Evolutionary conservation across 2,113 vertebrate species (phyloP).

Genomic region (Muscicapa adusta): DNA sequence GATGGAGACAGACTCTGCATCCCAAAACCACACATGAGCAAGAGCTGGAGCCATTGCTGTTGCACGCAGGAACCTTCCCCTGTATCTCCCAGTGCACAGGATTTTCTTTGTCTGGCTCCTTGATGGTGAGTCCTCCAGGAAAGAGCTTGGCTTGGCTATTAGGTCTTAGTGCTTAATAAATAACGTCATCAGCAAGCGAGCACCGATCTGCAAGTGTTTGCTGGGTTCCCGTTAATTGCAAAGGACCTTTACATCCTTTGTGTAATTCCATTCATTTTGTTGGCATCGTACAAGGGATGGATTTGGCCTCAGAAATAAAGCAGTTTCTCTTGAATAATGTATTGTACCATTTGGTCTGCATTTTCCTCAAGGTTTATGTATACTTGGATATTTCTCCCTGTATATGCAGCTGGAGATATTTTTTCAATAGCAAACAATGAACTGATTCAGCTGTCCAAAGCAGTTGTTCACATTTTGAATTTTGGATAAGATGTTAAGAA

Average conservation of each 20-base stretch:
- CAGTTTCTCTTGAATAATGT: conserved; percentile 59
- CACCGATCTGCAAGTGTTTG: background rate
- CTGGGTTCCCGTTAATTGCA: background rate
- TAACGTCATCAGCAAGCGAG: background rate
- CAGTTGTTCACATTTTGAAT: background rate
- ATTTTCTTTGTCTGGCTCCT: conserved; percentile 18
- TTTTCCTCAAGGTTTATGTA: conserved; percentile 48
- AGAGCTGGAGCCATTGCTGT: background rate
- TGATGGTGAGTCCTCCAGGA: background rate
- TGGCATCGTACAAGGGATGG: background rate
- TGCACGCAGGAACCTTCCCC: background rate
- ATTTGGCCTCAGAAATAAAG: conserved; percentile 47
- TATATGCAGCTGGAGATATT: conserved; percentile 33
- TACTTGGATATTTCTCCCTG: conserved; percentile 25
- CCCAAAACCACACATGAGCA: background rate
- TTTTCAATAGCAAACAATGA: conserved; percentile 41
- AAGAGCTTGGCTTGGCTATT: background rate
- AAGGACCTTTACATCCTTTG: conserved; percentile 29
- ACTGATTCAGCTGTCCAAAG: conserved; percentile 24
- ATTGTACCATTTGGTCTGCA: conserved; percentile 52
- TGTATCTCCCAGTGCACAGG: background rate
- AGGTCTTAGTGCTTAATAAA: background rate
- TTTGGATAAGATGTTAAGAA: background rate
- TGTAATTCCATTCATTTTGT: conserved; percentile 32
- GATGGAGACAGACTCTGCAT: background rate